Conservation (phyloP, 2,797 vertebrate genomes). For the Siniperca obscura region DNA sequence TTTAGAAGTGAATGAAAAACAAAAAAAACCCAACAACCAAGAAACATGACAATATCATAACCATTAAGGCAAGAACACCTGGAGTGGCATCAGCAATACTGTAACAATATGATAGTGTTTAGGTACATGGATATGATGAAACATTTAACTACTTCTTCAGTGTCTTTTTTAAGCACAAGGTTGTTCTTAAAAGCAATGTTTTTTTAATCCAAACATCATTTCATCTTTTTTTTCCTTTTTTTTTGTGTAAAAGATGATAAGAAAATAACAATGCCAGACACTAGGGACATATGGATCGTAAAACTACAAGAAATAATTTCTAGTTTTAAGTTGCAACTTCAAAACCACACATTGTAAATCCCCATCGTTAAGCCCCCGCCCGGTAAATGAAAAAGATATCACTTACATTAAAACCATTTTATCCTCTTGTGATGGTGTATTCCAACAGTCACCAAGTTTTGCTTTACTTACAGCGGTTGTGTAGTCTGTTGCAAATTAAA, state of each 20-base stretch:
- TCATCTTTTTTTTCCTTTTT: conserved; percentile 68
- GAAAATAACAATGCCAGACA: conserved; percentile 88
- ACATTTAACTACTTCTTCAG: conserved; percentile 86
- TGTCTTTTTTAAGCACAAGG: conserved; percentile 84
- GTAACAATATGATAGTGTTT: conserved; percentile 84
- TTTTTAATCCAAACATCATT: conserved; percentile 80
- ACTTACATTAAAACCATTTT: conserved; percentile 90
- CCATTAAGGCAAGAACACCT: conserved; percentile 99
- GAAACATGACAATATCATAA: conserved; percentile 89
- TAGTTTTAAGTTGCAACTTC: conserved; percentile 85
- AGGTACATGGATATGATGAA: conserved; percentile 86
- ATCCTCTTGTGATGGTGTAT: conserved; percentile 87
- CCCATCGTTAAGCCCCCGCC: conserved; percentile 68
- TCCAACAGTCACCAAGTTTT: conserved; percentile 87
- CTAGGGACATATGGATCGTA: conserved; percentile 84
- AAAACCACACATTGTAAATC: conserved; percentile 83
- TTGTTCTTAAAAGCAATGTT: conserved; percentile 80
- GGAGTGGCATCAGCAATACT: conserved; percentile 93
- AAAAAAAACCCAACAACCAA: conserved; percentile 75
- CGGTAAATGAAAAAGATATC: conserved; percentile 85
- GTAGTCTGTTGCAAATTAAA: conserved; percentile 89
- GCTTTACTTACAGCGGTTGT: conserved; percentile 88
- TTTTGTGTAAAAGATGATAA: conserved; percentile 82
- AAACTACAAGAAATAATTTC: conserved; percentile 88
- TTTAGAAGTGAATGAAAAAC: conserved; percentile 69